Conservation (phyloP, 1,140 invertebrate species). For the Aporrectodea caliginosa region DNA sequence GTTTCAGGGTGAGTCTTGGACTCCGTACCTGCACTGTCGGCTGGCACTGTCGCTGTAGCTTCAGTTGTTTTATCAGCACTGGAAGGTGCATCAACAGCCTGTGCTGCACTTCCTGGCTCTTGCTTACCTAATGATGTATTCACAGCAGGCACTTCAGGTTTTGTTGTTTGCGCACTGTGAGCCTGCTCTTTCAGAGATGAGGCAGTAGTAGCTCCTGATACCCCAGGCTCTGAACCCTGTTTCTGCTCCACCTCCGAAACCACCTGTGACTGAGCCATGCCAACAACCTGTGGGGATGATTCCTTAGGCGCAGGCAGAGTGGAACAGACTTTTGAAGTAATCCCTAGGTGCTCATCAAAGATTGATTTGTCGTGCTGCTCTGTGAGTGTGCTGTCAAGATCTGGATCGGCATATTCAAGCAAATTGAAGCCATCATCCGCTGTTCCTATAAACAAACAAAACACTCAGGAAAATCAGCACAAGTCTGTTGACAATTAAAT, state of each 20-base stretch:
- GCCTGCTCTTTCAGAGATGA: not conserved
- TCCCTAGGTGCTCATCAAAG: slow-evolving; percentile 55
- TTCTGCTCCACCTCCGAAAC: not conserved
- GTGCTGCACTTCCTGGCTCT: not conserved
- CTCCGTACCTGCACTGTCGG: not conserved
- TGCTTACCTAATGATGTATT: no score
- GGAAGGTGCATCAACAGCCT: not conserved
- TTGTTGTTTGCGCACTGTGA: not conserved
- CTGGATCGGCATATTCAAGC: slow-evolving; percentile 88
- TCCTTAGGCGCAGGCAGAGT: not conserved
- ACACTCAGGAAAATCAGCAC: no score
- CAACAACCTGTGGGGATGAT: not conserved
- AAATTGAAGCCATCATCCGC: slow-evolving; percentile 89
- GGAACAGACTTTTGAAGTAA: slow-evolving; percentile 32
- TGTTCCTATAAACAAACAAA: slow-evolving; percentile 63
- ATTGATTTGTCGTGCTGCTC: slow-evolving; percentile 54
- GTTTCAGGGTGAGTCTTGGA: not conserved
- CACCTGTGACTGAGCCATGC: not conserved
- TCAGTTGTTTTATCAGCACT: not conserved
- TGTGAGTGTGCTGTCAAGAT: slow-evolving; percentile 53
- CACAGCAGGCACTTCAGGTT: not conserved
- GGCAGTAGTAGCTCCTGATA: no score
- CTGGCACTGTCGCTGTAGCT: not conserved
- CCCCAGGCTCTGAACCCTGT: no score
- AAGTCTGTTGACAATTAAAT: no score